These are phyloP conservation scores for Ammodytes marinus DNA, from an alignment of 2,113 vertebrate species.

Conservation along the genomic window DNA sequence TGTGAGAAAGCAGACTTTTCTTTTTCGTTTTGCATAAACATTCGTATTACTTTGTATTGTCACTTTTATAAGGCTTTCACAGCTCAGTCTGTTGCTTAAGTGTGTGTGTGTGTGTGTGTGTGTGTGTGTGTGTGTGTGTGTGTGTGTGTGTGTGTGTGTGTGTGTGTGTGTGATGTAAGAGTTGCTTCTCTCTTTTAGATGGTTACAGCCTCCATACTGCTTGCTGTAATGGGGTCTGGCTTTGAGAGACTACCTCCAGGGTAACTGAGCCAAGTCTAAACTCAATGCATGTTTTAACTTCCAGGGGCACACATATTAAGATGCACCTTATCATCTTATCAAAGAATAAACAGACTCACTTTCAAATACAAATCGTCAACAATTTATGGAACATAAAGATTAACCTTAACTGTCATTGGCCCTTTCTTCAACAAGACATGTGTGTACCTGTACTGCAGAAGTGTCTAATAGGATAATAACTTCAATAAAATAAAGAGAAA, in stretches of 20 bases:
- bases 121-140: too few relatives aligned
- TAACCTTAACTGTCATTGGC: too few relatives aligned
- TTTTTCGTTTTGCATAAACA: not conserved
- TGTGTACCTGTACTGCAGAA: too few relatives aligned
- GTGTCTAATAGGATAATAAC: not conserved
- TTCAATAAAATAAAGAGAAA: not conserved
- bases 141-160: too few relatives aligned
- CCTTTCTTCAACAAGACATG: too few relatives aligned
- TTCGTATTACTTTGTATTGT: not conserved
- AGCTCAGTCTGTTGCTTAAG: not conserved
- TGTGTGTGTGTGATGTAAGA: too few relatives aligned
- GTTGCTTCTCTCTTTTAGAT: too few relatives aligned
- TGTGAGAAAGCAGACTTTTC: not conserved
- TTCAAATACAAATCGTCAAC: too few relatives aligned
- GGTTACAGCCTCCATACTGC: not conserved
- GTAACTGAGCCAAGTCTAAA: slow-evolving; percentile 4
- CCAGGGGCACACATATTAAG: not conserved
- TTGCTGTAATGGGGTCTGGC: not conserved
- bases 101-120: too few relatives aligned
- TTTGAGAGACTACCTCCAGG: slow-evolving; percentile 5
- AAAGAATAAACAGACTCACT: too few relatives aligned
- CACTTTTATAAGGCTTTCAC: not conserved
- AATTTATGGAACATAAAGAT: too few relatives aligned
- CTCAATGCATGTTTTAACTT: slow-evolving; percentile 1
- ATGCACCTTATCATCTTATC: too few relatives aligned